Evolutionary conservation across 1,140 invertebrate genomes (phyloP).

Genomic region (Drosophila burlai): DNA sequence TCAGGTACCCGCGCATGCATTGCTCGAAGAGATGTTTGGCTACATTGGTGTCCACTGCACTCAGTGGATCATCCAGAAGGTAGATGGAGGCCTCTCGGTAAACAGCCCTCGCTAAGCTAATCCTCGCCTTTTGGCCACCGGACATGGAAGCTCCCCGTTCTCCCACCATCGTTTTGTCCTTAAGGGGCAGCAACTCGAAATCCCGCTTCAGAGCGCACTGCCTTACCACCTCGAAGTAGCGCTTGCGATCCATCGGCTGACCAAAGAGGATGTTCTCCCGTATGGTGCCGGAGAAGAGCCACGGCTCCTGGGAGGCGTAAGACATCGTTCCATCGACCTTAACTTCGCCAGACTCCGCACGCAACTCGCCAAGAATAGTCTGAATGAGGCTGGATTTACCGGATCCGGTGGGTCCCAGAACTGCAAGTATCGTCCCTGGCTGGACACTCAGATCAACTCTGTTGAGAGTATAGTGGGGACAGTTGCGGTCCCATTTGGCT

Average conservation of each 20-base stretch:
- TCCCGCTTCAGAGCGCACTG: constrained; percentile 92
- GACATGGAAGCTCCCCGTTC: constrained; percentile 93
- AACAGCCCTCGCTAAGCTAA: constrained; percentile 93
- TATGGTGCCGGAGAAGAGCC: constrained; percentile 92
- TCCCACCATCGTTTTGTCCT: constrained; percentile 95
- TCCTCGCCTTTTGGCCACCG: constrained; percentile 96
- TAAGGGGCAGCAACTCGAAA: constrained; percentile 90
- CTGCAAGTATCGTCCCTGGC: constrained; percentile 88
- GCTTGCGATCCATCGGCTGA: constrained; percentile 89
- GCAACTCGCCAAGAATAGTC: constrained; percentile 92
- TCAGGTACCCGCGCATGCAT: constrained; percentile 89
- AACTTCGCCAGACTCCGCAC: constrained; percentile 88
- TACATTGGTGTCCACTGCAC: constrained; percentile 91
- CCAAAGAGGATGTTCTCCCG: constrained; percentile 97
- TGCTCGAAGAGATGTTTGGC: constrained; percentile 89
- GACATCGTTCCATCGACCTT: constrained; percentile 91
- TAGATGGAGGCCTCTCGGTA: constrained; percentile 94
- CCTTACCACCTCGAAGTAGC: constrained; percentile 90
- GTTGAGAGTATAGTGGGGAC: constrained; percentile 86
- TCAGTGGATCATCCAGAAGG: constrained; percentile 93
- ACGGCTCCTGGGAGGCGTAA: constrained; percentile 96
- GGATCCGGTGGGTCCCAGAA: constrained; percentile 90
- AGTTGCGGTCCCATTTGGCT: constrained; percentile 73
- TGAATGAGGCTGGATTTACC: constrained; percentile 94
- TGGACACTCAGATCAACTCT: constrained; percentile 88